Evolutionary conservation across 2,888 invertebrate species (phyloP).

Genomic region (Machimus rusticus): DNA sequence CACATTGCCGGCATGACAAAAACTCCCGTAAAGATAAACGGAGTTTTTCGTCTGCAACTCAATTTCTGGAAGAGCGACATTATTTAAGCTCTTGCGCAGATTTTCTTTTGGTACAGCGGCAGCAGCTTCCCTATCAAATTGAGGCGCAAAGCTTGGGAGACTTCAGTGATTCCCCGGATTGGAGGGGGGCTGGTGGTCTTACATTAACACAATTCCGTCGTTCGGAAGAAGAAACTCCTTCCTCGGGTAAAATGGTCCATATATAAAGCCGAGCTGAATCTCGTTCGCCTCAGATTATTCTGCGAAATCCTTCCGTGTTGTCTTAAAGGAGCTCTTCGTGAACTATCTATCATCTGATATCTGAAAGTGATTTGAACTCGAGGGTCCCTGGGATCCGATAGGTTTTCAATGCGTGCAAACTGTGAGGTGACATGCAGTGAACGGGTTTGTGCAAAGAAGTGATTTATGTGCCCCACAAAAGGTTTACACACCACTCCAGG

Average conservation of each 20-base stretch:
- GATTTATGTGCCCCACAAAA: not conserved
- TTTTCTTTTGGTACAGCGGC: not conserved
- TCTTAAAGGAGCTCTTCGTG: not conserved
- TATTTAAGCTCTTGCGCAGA: conserved; percentile 16
- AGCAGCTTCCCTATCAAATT: not conserved
- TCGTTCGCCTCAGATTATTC: not conserved
- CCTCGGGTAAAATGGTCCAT: not conserved
- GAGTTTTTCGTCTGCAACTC: not conserved
- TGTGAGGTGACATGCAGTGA: not conserved
- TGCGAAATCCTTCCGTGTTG: not conserved
- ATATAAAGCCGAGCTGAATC: not conserved
- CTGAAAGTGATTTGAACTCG: not conserved
- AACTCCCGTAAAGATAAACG: not conserved
- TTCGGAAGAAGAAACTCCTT: not conserved
- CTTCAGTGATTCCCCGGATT: not conserved
- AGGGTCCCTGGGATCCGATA: not conserved
- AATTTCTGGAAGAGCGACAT: not conserved
- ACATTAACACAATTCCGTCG: not conserved
- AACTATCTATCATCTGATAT: not conserved
- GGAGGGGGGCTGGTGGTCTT: not conserved
- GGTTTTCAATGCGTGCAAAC: not conserved
- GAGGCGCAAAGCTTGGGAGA: not conserved
- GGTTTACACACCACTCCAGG: not conserved
- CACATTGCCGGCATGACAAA: not conserved
- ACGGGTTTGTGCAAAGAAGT: not conserved